Evolutionary conservation across 2,797 vertebrate genomes (phyloP).

Genomic region (Epinephelus awoara): DNA sequence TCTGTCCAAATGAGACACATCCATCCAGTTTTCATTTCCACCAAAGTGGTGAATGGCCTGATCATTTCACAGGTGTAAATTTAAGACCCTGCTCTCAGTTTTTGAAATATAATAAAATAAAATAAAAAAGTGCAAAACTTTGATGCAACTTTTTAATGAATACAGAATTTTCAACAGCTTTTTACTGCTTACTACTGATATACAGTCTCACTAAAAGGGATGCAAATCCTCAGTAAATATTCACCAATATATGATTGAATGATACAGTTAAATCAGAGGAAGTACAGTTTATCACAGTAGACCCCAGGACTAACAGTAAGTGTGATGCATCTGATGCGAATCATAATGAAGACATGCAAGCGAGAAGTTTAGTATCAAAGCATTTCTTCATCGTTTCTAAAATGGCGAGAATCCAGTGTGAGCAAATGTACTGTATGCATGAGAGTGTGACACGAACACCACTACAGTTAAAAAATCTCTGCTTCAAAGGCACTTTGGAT

Average conservation of each 20-base stretch:
- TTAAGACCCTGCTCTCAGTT: no score
- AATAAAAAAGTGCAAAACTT: no score
- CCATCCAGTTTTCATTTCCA: no score
- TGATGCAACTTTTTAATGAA: no score
- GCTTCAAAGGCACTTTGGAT: constrained; percentile 46
- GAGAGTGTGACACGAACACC: constrained; percentile 45
- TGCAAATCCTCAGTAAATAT: not conserved
- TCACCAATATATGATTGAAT: not conserved
- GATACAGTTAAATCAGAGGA: not conserved
- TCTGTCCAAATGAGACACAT: not conserved
- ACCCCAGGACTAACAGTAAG: not conserved
- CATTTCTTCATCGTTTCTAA: not conserved
- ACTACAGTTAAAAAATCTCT: constrained; percentile 16
- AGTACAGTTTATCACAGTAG: no score
- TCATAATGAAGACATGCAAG: no score
- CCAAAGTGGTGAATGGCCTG: no score
- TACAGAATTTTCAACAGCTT: no score
- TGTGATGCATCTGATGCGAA: not conserved
- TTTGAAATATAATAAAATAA: no score
- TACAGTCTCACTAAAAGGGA: not conserved
- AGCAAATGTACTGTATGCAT: constrained; percentile 48
- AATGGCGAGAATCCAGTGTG: constrained; percentile 27
- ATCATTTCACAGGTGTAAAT: no score
- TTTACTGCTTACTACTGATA: not conserved
- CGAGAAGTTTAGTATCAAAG: not conserved